These are phyloP conservation scores for Sceloporus undulatus DNA, from an alignment of 2,113 vertebrate genomes.

Conservation along the genomic window DNA sequence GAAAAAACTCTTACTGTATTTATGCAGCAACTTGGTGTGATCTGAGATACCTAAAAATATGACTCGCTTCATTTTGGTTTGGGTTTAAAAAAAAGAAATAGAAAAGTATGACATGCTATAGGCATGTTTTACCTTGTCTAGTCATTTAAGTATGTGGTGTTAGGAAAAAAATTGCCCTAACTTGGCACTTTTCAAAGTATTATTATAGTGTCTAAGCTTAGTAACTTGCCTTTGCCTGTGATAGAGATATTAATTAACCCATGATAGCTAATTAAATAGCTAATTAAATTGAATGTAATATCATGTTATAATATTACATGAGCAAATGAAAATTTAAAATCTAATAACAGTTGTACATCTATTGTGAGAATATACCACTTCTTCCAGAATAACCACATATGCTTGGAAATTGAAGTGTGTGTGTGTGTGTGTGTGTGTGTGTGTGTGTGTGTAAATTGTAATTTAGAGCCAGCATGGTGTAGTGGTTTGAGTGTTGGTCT, in stretches of 20 bases:
- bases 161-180: constrained; percentile 27
- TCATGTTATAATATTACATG: background rate
- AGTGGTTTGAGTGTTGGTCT: no score
- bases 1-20: background rate
- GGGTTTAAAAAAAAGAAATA: background rate
- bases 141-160: constrained; percentile 58
- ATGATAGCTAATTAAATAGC: background rate
- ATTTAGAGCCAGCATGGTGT: background rate
- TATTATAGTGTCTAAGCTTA: constrained; percentile 21
- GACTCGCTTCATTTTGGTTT: background rate
- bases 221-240: constrained; percentile 32
- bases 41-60: background rate
- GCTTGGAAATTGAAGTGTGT: background rate
- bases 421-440: background rate
- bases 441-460: background rate
- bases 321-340: background rate
- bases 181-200: constrained; percentile 42
- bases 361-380: background rate
- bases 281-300: background rate
- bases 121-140: constrained; percentile 18
- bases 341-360: background rate
- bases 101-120: constrained; percentile 31
- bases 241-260: constrained; percentile 26
- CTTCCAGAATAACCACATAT: constrained; percentile 15
- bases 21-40: background rate